A percentile compares a stretch with the other conserved stretches of the same genome.
Conservation (phyloP, 2,797 vertebrate species). For the Fistularia commersonii region DNA sequence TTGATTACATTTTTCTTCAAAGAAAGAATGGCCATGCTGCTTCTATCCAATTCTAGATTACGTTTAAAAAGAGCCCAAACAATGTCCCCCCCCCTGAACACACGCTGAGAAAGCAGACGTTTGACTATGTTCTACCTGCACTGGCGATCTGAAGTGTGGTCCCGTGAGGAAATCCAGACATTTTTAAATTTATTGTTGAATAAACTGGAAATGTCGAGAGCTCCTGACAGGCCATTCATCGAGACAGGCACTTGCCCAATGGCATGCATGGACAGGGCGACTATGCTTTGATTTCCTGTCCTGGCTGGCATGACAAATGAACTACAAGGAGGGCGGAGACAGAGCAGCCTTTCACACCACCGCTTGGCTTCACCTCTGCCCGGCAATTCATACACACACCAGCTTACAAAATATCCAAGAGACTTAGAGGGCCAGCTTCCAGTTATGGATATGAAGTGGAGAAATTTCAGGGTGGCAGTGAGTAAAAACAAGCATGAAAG, state of each 20-base stretch:
- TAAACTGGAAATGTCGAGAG: constrained; percentile 69
- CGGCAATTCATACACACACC: constrained; percentile 15
- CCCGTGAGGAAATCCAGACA: constrained; percentile 63
- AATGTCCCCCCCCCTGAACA: no score
- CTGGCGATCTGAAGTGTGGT: constrained; percentile 46
- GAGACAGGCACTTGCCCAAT: constrained; percentile 54
- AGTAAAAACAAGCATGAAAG: no score
- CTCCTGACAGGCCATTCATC: constrained; percentile 72
- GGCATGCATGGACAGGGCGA: constrained; percentile 58
- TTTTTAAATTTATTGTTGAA: constrained; percentile 77
- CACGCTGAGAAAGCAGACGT: constrained; percentile 21
- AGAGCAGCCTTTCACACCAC: constrained; percentile 47
- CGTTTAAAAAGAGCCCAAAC: constrained; percentile 18
- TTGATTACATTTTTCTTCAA: no score
- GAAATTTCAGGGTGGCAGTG: no score
- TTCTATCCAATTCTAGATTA: constrained; percentile 15
- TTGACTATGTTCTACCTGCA: constrained; percentile 19
- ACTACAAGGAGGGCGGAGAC: constrained; percentile 53
- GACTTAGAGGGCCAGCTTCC: neutral
- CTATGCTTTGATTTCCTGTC: constrained; percentile 81
- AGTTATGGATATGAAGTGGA: neutral
- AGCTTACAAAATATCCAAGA: neutral
- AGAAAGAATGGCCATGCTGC: no score
- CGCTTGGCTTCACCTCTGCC: constrained; percentile 42
- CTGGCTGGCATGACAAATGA: constrained; percentile 67